Base-by-base conservation (phyloP, 1,140 invertebrate species). In the Anastatus disparis region DNA sequence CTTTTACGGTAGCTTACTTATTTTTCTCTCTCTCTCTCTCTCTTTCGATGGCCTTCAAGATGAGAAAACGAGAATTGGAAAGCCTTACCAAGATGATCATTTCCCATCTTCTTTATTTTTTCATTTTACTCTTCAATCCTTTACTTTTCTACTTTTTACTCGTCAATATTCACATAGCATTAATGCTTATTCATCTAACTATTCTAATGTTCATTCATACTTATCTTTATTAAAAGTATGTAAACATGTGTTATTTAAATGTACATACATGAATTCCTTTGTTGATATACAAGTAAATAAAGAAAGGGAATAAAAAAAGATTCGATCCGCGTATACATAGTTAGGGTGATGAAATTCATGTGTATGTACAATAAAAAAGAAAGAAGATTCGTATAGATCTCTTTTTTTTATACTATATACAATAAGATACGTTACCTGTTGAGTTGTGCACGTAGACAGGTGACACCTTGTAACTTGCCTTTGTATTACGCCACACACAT, bases 401-500 rank as follows among this genome's bases (percentile, higher is more conserved):
- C 40, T 6, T 17, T 35, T 13, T 27, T 7, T 46, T 6, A 8
- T 31, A 29, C 35, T n/a, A 35, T 6, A 4, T 22, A 48, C 40
- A 55, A 46, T 58, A 15, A n/a, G 40, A 48, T 48, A 56, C 42
- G 48, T 82, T 84, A 84, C 83, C 82, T 84, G 84, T 82, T 83
- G 81, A 81, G 72, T 48, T 27, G 50, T 31, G 17, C 76, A 79
- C 76, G 78, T 74, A 58, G 82, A 82, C 84, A 85, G 84, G 82
- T 85, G 84, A 85, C 82, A 82, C 75, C 74, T 73, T 26, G 40
- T 35, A 3, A 3, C 44, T 9, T 70, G 75, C 44, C 75, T 81
- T 73, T 81, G 72, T 77, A 38, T n/a, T n/a, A n/a, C 38, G 76
- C 73, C 56, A 67, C 58, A 48, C 53, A 62, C 78, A 80, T 79